Evolutionary conservation across 2,797 vertebrate genomes (phyloP).

Genomic region (Manis pentadactyla): DNA sequence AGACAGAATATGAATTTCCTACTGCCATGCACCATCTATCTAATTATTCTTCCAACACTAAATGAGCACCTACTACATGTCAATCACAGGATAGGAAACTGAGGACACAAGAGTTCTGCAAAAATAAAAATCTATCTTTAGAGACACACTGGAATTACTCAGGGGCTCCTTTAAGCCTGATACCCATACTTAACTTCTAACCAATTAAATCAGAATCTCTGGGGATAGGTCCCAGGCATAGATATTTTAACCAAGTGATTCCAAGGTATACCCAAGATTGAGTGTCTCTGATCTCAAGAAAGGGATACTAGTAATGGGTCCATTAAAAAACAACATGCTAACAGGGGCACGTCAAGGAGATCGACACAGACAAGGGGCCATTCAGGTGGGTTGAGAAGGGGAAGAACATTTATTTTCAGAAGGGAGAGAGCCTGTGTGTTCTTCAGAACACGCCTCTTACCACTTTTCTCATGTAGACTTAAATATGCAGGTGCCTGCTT

Average conservation of each 20-base stretch:
- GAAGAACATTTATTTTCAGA: neutral
- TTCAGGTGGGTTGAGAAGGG: neutral
- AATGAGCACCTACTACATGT: neutral
- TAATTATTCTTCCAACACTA: neutral
- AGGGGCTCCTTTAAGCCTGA: neutral
- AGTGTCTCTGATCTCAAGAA: neutral
- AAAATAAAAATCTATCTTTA: neutral
- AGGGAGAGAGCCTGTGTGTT: neutral
- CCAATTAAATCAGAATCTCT: neutral
- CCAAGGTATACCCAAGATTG: neutral
- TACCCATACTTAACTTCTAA: neutral
- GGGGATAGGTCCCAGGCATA: no score
- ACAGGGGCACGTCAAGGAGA: neutral
- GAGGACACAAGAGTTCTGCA: neutral
- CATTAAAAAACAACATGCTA: neutral
- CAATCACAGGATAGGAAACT: neutral
- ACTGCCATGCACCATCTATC: neutral
- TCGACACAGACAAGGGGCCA: neutral
- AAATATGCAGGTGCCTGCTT: neutral
- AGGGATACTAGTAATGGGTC: neutral
- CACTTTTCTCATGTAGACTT: neutral
- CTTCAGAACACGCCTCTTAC: neutral
- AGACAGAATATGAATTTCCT: neutral
- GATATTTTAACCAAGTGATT: neutral
- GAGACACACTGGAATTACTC: neutral